phyloP scores from a whole-genome alignment of 1,140 invertebrate genomes.

The Drosophila leontia region DNA sequence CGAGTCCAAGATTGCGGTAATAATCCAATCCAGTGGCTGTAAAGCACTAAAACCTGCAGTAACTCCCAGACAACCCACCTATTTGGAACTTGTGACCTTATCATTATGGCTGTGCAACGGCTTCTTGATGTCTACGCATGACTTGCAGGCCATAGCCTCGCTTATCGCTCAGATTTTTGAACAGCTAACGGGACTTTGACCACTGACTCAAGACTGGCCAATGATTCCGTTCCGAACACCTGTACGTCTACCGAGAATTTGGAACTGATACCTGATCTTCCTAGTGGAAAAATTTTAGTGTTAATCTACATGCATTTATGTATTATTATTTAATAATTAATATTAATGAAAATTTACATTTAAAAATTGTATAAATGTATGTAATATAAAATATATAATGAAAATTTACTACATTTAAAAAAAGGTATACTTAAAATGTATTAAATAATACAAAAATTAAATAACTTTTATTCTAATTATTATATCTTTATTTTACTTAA shows the following conservation, averaged over 20 bases:
- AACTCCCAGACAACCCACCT: neutral
- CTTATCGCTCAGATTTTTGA: constrained; percentile 19
- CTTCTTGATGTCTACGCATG: constrained; percentile 32
- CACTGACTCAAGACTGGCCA: constrained; percentile 30
- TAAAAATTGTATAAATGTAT: too few relatives aligned
- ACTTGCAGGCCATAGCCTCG: constrained; percentile 17
- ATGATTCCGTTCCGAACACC: constrained; percentile 9
- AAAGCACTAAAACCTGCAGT: constrained; percentile 1
- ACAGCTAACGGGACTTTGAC: constrained; percentile 17
- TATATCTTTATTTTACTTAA: too few relatives aligned
- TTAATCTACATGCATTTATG: too few relatives aligned
- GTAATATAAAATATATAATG: too few relatives aligned
- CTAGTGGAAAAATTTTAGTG: neutral
- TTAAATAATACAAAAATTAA: too few relatives aligned
- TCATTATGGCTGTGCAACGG: constrained; percentile 32
- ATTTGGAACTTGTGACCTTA: constrained; percentile 2
- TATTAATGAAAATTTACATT: too few relatives aligned
- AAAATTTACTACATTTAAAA: too few relatives aligned
- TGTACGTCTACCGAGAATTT: neutral
- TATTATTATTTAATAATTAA: neutral
- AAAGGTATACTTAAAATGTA: too few relatives aligned
- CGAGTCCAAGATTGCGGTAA: neutral
- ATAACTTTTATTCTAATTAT: too few relatives aligned
- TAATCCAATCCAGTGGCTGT: constrained; percentile 22
- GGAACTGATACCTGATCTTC: neutral